These are phyloP conservation scores for Arrhopalites spinosus DNA, from an alignment of 2,888 invertebrate species.

Conservation along the genomic window DNA sequence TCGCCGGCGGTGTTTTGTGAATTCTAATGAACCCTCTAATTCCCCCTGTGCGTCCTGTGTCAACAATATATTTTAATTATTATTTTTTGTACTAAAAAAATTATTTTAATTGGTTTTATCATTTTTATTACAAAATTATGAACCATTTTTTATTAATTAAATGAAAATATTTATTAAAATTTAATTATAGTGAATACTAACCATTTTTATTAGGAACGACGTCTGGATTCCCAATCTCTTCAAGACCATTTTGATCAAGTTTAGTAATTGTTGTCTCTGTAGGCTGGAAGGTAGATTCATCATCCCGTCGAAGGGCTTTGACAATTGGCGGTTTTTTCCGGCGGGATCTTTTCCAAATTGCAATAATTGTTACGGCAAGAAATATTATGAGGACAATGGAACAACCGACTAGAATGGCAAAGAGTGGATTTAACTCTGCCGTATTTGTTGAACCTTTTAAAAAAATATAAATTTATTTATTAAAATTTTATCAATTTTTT, in stretches of 20 bases:
- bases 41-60: slow-evolving; percentile 46
- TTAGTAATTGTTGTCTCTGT: slow-evolving; percentile 50
- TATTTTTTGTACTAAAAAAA: no score
- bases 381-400: slow-evolving; percentile 52
- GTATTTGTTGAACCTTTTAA: slow-evolving; percentile 43
- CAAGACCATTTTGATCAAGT: slow-evolving; percentile 52
- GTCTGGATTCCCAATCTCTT: slow-evolving; percentile 70
- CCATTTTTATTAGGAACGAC: slow-evolving; percentile 87
- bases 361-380: slow-evolving; percentile 52
- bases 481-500: not conserved
- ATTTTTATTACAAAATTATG: not conserved
- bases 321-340: slow-evolving; percentile 52
- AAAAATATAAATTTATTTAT: slow-evolving; percentile 4
- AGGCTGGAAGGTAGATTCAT: slow-evolving; percentile 50
- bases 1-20: slow-evolving; percentile 63
- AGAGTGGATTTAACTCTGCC: slow-evolving; percentile 53
- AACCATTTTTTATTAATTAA: no score
- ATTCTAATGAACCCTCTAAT: slow-evolving; percentile 63
- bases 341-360: slow-evolving; percentile 54
- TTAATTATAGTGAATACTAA: slow-evolving; percentile 63
- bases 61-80: not conserved
- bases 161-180: no score
- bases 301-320: slow-evolving; percentile 44
- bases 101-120: not conserved
- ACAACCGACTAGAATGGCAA: slow-evolving; percentile 54